Base-by-base conservation (phyloP, 2,888 invertebrate genomes). In the Ectropis crepuscularia region DNA sequence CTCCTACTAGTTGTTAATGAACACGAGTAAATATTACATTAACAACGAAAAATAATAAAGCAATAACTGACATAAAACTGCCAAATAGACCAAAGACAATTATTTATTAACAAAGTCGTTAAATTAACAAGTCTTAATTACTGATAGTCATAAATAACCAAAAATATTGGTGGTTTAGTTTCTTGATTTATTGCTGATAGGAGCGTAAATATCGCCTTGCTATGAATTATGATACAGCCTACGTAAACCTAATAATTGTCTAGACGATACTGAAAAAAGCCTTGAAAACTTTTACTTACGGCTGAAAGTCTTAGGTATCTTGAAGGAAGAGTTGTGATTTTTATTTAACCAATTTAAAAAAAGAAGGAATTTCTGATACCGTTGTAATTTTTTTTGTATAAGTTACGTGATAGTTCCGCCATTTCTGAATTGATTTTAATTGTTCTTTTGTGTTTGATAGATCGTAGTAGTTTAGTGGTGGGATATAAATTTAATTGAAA, bases 151-250 rank as follows among this genome's bases (percentile, higher is more conserved):
- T 61, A 67, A 67, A 61, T 64, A 64, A 55, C 46, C 46, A 49
- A 63, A 67, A 67, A 57, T 65, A 61, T 65, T 41, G 48, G 64
- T 60, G 55, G n/a, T 53, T 59, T 57, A 61, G 42, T 64, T 58
- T 43, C 7, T 7, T 50, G 45, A 59, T 63, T 61, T 59, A 59
- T 67, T 51, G 48, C 42, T 64, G 61, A 61, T 64, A 61, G 50
- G n/a, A 46, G 16, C 39, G 59, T 57, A 63, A 67, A 55, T 50
- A 64, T 57, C 36, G 55, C 58, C 45, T 61, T 48, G 8, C 46
- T 36, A 28, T 67, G 61, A 67, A n/a, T 60, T 61, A 67, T 59
- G 41, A 16, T 46, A 46, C 11, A 42, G 53, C 53, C 11, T 51
- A 65, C 47, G 45, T 43, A 65, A 37, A 65, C 61, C 61, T 59